Percentiles rank a stretch among this genome's conserved stretches.
Evolutionary conservation across 1,140 invertebrate species (phyloP).

Genomic region (Drosophila murphyi): DNA sequence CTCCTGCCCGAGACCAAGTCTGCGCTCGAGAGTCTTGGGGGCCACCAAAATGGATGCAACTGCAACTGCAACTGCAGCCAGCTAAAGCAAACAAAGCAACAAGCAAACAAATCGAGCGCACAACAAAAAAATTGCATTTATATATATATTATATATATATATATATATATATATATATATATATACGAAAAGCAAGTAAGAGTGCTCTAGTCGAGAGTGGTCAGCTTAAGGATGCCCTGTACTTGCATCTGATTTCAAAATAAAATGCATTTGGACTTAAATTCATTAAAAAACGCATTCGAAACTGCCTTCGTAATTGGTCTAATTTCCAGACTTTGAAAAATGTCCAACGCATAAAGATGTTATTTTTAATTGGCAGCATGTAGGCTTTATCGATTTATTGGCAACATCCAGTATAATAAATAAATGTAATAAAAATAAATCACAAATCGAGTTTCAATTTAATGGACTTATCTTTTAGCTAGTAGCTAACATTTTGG

Average conservation of each 20-base stretch:
- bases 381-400: too few species aligned
- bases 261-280: background rate
- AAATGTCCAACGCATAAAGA: too few species aligned
- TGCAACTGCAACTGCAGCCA: conserved; percentile 31
- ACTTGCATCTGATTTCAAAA: background rate
- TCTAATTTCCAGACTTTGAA: too few species aligned
- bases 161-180: background rate
- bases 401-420: too few species aligned
- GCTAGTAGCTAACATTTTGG: too few species aligned
- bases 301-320: too few species aligned
- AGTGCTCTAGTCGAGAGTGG: background rate
- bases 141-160: conserved; percentile 2
- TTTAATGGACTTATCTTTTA: too few species aligned
- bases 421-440: too few species aligned
- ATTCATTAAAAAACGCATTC: too few species aligned
- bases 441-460: too few species aligned
- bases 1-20: conserved; percentile 40
- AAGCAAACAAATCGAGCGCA: conserved; percentile 43
- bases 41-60: conserved; percentile 74
- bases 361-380: too few species aligned
- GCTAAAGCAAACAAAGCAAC: conserved; percentile 63
- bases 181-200: background rate
- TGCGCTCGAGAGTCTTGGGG: conserved; percentile 24
- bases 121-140: background rate
- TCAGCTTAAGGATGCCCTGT: background rate